Percentiles rank a stretch among this genome's conserved stretches.
Conservation (phyloP, 2,888 invertebrate genomes). For the Cantharis flavilabris region DNA sequence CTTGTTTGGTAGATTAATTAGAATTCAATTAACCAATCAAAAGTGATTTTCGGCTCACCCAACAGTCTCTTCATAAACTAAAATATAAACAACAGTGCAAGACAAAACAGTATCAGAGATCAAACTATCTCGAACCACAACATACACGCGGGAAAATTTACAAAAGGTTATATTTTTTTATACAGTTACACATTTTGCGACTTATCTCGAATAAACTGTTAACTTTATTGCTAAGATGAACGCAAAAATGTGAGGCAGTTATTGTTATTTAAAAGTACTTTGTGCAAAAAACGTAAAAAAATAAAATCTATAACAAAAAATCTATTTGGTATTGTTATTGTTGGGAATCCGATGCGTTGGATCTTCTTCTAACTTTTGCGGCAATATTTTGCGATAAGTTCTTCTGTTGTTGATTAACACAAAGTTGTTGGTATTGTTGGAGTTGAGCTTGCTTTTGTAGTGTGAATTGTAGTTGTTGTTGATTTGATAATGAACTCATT, state of each 20-base stretch:
- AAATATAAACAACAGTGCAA: slow-evolving; percentile 41
- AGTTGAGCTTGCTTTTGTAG: slow-evolving; percentile 51
- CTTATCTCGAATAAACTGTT: background rate
- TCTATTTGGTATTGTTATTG: slow-evolving; percentile 40
- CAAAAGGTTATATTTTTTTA: background rate
- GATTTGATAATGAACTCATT: slow-evolving; percentile 40
- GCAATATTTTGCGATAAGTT: slow-evolving; percentile 42
- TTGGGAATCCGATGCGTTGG: slow-evolving; percentile 51
- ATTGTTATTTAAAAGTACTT: slow-evolving; percentile 25
- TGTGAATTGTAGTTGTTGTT: slow-evolving; percentile 41
- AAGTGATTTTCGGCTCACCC: background rate
- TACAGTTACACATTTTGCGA: background rate
- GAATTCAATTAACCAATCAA: background rate
- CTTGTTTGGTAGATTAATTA: background rate
- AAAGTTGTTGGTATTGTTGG: slow-evolving; percentile 52
- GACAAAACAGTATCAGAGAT: slow-evolving; percentile 47
- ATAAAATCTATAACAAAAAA: slow-evolving; percentile 19
- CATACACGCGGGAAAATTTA: slow-evolving; percentile 1
- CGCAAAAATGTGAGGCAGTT: slow-evolving; percentile 26
- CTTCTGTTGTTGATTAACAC: slow-evolving; percentile 47
- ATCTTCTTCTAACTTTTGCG: slow-evolving; percentile 50
- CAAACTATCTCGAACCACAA: slow-evolving; percentile 37
- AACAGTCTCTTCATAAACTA: background rate
- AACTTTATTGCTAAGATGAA: background rate
- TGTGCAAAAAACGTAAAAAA: slow-evolving; percentile 22